Percentiles rank a stretch among this genome's conserved stretches.
Conservation (phyloP, 2,113 vertebrate genomes). For the Mola mola region DNA sequence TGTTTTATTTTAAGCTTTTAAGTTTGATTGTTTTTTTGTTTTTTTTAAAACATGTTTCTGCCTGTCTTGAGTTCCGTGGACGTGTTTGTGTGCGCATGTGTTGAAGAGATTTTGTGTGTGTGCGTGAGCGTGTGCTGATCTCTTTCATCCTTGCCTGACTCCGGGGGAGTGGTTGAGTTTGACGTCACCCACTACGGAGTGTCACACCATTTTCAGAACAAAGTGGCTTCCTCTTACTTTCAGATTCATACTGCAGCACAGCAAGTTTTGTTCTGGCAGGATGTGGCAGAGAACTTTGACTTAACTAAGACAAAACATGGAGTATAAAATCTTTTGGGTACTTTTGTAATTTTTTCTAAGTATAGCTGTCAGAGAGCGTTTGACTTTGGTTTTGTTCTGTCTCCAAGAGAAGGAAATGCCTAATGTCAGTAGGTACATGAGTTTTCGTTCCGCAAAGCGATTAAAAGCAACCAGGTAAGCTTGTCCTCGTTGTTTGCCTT, state of each 20-base stretch:
- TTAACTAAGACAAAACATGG: conserved; percentile 2
- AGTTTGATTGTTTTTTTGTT: not conserved
- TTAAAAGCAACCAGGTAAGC: conserved; percentile 72
- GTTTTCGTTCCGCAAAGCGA: conserved; percentile 76
- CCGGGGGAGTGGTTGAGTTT: conserved; percentile 67
- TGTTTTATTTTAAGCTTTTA: not conserved
- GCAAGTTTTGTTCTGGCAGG: conserved; percentile 34
- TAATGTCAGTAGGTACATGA: conserved; percentile 77
- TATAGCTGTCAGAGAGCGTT: not conserved
- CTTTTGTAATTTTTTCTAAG: not conserved
- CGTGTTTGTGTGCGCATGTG: not conserved
- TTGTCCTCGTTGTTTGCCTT: not conserved
- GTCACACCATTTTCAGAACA: conserved; percentile 76
- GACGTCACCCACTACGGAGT: conserved; percentile 70
- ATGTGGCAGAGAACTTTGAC: conserved; percentile 14
- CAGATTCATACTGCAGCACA: conserved; percentile 23
- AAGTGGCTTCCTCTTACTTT: conserved; percentile 64
- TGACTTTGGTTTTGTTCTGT: not conserved
- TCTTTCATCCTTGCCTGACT: conserved; percentile 39
- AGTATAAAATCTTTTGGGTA: not conserved
- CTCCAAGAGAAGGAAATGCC: conserved; percentile 54
- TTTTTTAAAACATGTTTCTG: conserved; percentile 15
- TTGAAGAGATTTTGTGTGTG: not conserved
- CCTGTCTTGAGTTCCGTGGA: conserved; percentile 21
- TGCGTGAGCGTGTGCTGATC: not conserved